Evolutionary conservation across 2,888 invertebrate genomes (phyloP), one percentile per base, ranked within the genome.

Genomic region (Carcina quercana): DNA sequence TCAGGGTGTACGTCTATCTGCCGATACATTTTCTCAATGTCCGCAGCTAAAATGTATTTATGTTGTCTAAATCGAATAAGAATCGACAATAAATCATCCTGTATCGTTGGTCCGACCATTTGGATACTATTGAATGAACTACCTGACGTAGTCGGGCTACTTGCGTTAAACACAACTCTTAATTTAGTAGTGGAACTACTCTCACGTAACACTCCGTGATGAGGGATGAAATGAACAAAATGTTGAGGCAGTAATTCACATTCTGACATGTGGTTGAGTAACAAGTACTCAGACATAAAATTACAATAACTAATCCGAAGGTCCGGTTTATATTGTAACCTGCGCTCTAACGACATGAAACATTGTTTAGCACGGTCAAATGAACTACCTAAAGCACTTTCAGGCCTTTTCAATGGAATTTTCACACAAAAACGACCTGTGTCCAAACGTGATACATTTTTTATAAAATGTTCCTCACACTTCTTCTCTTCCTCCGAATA

Each of bases 21-120:
- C 2, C 35, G 15, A 8, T 43, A 47, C 43, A 47, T 39, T 28
- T 50, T 47, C 13, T 42, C 43, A 1, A 44, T 24, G 17, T 44
- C 43, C 1, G 37, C 40, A n/a, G 28, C 13, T 8, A 36, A 32
- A 33, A 41, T 21, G 15, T 34, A 38, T 13, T 31, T 36, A 24
- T 38, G 25, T 5, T 32, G 20, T 1, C 36, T 21, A 15, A 42
- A 42, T 1, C 34, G 19, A 3, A 40, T 14, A 2, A 40, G 15
- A 17, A 40, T 40, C 1, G 30, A 17, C 2, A 37, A 27, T 3
- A 40, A 14, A 11, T 32, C 32, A 5, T 32, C 32, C 17, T 37
- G 40, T 13, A 39, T 21, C 1, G 19, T 12, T 1, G 39, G 35
- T 2, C 39, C 39, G 3, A 33, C 24, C 27, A 35, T 25, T 10